phyloP scores from a whole-genome alignment of 2,888 invertebrate species.

The Adelognathus sp. region DNA sequence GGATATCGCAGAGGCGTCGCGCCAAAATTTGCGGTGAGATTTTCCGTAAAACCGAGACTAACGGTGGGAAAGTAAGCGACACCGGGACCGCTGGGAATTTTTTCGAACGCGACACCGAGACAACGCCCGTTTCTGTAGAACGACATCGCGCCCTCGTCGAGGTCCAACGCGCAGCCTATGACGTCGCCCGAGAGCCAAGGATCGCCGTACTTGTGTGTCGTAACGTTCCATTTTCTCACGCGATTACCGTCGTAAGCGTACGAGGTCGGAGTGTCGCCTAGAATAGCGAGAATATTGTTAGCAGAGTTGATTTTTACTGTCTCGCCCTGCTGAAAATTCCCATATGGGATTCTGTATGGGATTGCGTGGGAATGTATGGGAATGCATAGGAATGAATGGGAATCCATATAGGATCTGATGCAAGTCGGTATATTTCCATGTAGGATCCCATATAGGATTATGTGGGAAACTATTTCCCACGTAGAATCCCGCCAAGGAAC shows the following conservation, averaged over 20 bases:
- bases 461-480: too few relatives aligned
- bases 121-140: slow-evolving; percentile 90
- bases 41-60: slow-evolving; percentile 89
- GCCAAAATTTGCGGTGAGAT: slow-evolving; percentile 91
- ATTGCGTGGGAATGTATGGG: too few relatives aligned
- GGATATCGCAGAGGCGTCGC: slow-evolving; percentile 87
- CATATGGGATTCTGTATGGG: too few relatives aligned
- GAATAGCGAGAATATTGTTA: slow-evolving; percentile 55
- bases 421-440: too few relatives aligned
- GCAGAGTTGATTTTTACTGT: background rate
- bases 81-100: slow-evolving; percentile 87
- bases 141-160: slow-evolving; percentile 87
- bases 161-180: slow-evolving; percentile 87
- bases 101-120: slow-evolving; percentile 88
- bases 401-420: background rate
- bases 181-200: slow-evolving; percentile 93
- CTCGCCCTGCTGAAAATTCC: too few relatives aligned
- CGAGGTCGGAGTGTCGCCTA: slow-evolving; percentile 89
- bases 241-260: slow-evolving; percentile 91
- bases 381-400: background rate
- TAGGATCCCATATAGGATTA: too few relatives aligned
- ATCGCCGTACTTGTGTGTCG: slow-evolving; percentile 88
- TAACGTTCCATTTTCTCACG: slow-evolving; percentile 88
- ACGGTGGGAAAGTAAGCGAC: slow-evolving; percentile 91
- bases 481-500: too few relatives aligned